Percentiles rank a stretch among this genome's conserved stretches.
Evolutionary conservation across 2,797 vertebrate species (phyloP).

Genomic region (Iguana delicatissima): DNA sequence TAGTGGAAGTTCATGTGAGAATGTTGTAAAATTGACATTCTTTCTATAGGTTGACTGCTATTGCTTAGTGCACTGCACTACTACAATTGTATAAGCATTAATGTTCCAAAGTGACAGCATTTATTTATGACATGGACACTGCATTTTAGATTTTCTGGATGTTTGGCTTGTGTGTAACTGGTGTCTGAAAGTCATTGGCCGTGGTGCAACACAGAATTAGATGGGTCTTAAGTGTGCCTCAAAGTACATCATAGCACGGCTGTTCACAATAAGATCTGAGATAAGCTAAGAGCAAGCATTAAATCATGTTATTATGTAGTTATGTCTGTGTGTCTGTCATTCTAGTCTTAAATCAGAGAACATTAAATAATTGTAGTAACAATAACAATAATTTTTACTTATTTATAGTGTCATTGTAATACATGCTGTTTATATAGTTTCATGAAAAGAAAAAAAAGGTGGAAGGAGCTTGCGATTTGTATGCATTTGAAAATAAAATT

Average conservation of each 20-base stretch:
- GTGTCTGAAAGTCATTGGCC: not conserved
- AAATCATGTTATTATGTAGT: not conserved
- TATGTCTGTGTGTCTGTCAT: slow-evolving; percentile 19
- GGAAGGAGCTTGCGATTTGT: not conserved
- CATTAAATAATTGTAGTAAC: not conserved
- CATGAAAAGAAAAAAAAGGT: not conserved
- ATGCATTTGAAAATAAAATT: slow-evolving; percentile 19
- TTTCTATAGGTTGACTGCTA: slow-evolving; percentile 65
- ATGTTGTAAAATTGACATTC: slow-evolving; percentile 28
- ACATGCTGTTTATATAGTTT: not conserved
- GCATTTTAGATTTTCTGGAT: not conserved
- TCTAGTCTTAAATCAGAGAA: slow-evolving; percentile 60
- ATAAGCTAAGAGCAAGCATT: slow-evolving; percentile 25
- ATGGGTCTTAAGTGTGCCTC: not conserved
- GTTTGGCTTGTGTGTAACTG: not conserved
- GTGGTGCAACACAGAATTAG: not conserved
- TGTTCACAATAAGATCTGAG: not conserved
- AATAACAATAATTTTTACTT: not conserved
- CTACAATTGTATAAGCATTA: slow-evolving; percentile 61
- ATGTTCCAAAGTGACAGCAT: slow-evolving; percentile 64
- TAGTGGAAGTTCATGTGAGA: not conserved
- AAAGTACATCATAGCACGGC: not conserved
- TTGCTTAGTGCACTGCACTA: slow-evolving; percentile 57
- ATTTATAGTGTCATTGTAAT: not conserved
- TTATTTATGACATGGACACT: slow-evolving; percentile 60